Base-by-base conservation (phyloP, 2,113 vertebrate genomes). In the Eretmochelys imbricata region DNA sequence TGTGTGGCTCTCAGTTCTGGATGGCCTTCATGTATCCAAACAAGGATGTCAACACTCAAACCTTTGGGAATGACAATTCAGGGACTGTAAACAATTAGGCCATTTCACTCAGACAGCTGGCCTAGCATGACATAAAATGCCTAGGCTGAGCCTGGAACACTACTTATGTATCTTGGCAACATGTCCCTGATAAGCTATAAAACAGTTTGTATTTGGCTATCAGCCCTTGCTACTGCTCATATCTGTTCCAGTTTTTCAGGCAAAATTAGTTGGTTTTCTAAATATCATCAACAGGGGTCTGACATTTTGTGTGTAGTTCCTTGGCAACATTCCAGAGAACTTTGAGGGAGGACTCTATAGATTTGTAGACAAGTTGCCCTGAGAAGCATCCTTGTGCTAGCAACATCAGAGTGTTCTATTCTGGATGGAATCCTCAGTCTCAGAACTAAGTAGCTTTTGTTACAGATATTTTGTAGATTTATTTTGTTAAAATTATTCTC, bases 151-250 rank as follows among this genome's bases (percentile, higher is more conserved):
- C 29, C 76, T 90, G 87, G 76, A 90, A 85, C 25, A 38, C 19
- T 50, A 1, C 48, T 80, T 55, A 76, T 51, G 14, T 0, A 0
- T 76, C 92, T 91, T 95, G 95, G 51, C 84, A 94, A 82, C 0
- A 1, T 0, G 0, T 49, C 80, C 48, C 27, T 72, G 46, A 69
- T 4, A n/a, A 93, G 31, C 65, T 82, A 35, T 93, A 81, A 87
- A 89, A 12, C 59, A 38, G 86, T 87, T 91, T 95, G 8, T 53
- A 51, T 85, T 80, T 91, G 88, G 55, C 31, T 42, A 25, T 50
- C n/a, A 89, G 48, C 14, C 48, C 69, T 31, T 0, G 0, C 13
- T 35, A 17, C 1, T 13, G 35, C 9, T 93, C 1, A 2, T 80
- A 53, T 8, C 80, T 83, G 14, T 54, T 65, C 24, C 38, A 53